Percentiles rank a stretch among this genome's conserved stretches.
Conservation (phyloP, 2,888 invertebrate species). For the Steromphala cineraria region DNA sequence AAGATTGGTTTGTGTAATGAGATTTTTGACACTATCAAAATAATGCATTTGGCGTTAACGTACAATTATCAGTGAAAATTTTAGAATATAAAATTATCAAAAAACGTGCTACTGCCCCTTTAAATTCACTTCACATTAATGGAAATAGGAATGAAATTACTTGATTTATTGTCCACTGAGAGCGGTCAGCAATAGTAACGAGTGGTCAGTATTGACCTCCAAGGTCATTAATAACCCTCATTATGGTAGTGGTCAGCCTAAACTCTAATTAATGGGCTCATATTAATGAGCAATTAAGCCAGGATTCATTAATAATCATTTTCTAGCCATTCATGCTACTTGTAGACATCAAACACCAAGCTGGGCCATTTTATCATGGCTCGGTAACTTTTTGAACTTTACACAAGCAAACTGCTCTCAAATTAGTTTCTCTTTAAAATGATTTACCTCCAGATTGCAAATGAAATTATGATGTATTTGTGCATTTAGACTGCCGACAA, state of each 20-base stretch:
- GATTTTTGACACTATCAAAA: too few relatives aligned
- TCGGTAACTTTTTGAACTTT: constrained; percentile 1
- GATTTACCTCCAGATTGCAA: background rate
- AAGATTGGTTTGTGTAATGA: too few relatives aligned
- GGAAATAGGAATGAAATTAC: too few relatives aligned
- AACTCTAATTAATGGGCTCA: background rate
- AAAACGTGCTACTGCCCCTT: too few relatives aligned
- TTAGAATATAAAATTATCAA: too few relatives aligned
- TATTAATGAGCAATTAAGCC: background rate
- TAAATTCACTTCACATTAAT: too few relatives aligned
- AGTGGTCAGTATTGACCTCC: background rate
- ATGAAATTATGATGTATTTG: too few relatives aligned
- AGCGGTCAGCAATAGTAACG: background rate
- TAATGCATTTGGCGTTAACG: too few relatives aligned
- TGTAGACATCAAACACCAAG: background rate
- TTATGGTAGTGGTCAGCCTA: background rate
- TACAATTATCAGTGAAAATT: too few relatives aligned
- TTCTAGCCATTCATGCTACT: background rate
- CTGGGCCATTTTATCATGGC: background rate
- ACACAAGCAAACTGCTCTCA: background rate
- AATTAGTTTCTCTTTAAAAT: background rate
- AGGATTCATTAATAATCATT: constrained; percentile 7
- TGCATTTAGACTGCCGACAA: too few relatives aligned
- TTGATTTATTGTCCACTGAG: too few relatives aligned
- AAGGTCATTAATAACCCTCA: background rate